A percentile compares a stretch with the other conserved stretches of the same genome.
Conservation (phyloP, 2,113 vertebrate genomes). For the Oreochromis spilurus region DNA sequence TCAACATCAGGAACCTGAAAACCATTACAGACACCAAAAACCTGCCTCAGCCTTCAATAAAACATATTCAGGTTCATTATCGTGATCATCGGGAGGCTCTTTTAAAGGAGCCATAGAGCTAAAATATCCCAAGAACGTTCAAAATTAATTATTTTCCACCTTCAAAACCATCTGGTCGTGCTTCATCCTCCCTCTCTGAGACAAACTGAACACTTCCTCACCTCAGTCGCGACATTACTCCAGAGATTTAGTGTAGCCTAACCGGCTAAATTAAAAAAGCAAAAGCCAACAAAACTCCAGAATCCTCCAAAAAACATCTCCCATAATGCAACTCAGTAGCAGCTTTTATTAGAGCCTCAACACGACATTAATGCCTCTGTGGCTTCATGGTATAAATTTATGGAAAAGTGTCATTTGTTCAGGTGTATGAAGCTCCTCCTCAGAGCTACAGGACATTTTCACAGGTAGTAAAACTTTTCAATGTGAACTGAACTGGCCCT, state of each 20-base stretch:
- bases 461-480: not conserved
- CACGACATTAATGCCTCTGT: accelerated
- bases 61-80: not conserved
- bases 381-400: not conserved
- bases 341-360: not conserved
- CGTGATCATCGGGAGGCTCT: not conserved
- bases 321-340: not conserved
- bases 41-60: not conserved
- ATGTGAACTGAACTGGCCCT: not conserved
- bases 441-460: not conserved
- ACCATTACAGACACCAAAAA: not conserved
- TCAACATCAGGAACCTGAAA: not conserved
- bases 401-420: not conserved
- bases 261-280: accelerated
- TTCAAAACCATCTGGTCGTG: not conserved
- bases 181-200: not conserved
- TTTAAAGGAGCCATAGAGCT: not conserved
- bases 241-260: not conserved
- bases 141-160: not conserved
- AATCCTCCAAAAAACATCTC: not conserved
- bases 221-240: not conserved
- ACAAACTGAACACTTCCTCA: not conserved
- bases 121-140: not conserved
- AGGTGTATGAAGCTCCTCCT: not conserved
- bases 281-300: not conserved